Percentiles rank a stretch among this genome's conserved stretches.
These are phyloP conservation scores for Loxodonta africana DNA, from an alignment of 2,113 vertebrate species.

Conservation along the genomic window DNA sequence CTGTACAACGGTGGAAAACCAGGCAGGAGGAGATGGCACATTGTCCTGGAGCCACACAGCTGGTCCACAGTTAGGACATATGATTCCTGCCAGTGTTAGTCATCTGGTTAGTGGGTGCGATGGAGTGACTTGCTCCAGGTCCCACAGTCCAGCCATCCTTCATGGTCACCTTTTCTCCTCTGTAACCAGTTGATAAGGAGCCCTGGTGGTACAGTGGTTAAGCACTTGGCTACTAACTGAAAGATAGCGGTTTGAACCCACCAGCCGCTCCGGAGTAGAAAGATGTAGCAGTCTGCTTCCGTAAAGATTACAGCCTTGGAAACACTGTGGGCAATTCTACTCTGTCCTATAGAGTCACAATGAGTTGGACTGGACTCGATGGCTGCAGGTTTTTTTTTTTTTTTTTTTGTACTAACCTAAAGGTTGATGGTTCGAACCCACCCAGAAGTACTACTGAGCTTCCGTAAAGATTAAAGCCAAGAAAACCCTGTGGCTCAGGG, in stretches of 20 bases:
- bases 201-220: background rate
- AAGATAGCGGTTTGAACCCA: background rate
- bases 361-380: background rate
- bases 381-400: no score
- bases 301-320: background rate
- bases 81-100: background rate
- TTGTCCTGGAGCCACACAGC: background rate
- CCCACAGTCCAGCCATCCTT: background rate
- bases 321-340: no score
- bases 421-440: background rate
- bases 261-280: background rate
- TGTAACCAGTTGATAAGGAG: background rate
- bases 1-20: background rate
- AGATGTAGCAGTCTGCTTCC: background rate
- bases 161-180: background rate
- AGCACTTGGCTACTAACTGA: background rate
- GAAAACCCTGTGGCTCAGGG: background rate
- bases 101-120: background rate
- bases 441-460: background rate
- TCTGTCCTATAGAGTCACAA: background rate
- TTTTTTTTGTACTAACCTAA: background rate
- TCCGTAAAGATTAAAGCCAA: background rate
- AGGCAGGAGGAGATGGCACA: background rate
- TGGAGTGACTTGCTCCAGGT: slow-evolving; percentile 41
- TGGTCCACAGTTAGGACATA: slow-evolving; percentile 19